phyloP scores from a whole-genome alignment of 1,140 invertebrate species.

The Orchesella cincta region DNA sequence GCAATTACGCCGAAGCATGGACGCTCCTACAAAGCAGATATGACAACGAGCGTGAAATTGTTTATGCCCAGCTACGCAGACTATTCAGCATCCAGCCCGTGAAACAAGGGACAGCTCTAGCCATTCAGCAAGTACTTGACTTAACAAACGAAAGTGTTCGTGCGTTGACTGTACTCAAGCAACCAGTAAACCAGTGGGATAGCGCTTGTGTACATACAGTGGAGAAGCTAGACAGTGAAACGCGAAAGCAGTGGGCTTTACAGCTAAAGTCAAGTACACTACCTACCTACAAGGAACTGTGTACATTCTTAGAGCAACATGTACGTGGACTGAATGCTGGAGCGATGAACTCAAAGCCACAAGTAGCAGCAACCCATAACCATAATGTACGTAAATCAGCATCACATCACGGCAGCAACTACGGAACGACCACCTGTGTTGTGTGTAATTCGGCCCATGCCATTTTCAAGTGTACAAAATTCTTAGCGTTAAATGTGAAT shows the following conservation, averaged over 20 bases:
- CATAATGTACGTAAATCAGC: not conserved
- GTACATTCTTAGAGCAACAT: constrained; percentile 14
- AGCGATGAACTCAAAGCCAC: not conserved
- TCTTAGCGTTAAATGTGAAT: not conserved
- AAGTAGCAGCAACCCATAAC: not conserved
- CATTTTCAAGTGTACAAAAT: constrained; percentile 16
- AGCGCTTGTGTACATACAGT: constrained; percentile 28
- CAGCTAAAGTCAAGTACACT: not conserved
- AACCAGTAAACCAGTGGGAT: constrained; percentile 23
- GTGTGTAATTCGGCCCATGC: not conserved
- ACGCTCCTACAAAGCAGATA: constrained; percentile 19
- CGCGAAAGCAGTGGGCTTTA: constrained; percentile 18
- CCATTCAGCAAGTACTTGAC: constrained; percentile 26
- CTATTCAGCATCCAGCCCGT: constrained; percentile 3
- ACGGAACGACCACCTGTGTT: constrained; percentile 6
- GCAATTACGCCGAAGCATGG: constrained; percentile 33
- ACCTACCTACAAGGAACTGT: constrained; percentile 10
- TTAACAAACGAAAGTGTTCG: constrained; percentile 28
- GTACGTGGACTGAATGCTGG: not conserved
- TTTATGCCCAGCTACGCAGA: not conserved
- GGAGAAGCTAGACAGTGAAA: constrained; percentile 35
- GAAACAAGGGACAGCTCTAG: not conserved
- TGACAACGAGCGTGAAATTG: constrained; percentile 37
- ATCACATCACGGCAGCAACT: not conserved
- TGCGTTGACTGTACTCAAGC: constrained; percentile 28